Base-by-base conservation (phyloP, 2,888 invertebrate genomes). In the Drosophila engyochracea region DNA sequence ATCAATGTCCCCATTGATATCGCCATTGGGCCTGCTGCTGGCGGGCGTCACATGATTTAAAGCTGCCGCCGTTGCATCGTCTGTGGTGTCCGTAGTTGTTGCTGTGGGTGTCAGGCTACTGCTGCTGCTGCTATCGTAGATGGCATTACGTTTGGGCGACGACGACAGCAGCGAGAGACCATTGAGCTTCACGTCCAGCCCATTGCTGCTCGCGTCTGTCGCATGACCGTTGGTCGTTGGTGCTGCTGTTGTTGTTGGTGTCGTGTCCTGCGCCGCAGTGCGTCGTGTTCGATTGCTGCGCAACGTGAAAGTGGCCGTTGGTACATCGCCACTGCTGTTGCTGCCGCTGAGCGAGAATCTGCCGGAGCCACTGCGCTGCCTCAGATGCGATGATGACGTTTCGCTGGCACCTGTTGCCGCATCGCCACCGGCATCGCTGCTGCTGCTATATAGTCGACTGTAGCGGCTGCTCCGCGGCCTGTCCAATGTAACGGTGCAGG, bases 221-320 rank as follows among this genome's bases (percentile, higher is more conserved):
- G 67, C 59, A 57, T 85, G 59, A 2, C 85, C 73, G 30, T 84
- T 73, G 16, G 72, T 70, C 19, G 80, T 74, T 5, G 76, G 9
- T 30, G 52, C 31, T 9, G 70, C n/a, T 4, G 74, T 31, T 4
- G 52, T 22, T 4, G 79, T 31, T 4, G 62, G n/a, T 35, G 69
- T 28, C 16, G 49, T 30, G 12, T 76, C 75, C 70, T 41, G 51
- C 30, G 54, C 44, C 3, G 57, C 52, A 28, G 63, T 69, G 53
- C 80, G 88, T 16, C 86, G 74, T 25, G 82, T 72, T 19, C 91
- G 90, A 76, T 79, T 90, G 66, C 81, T 89, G 72, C 92, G 90
- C 52, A 92, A 59, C 4, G 92, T 92, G 61, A 91, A 92, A 6
- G 92, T 92, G 31, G 92, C 90, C 37, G 91, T 92, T 9, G 92